Percentiles rank a stretch among this genome's conserved stretches.
phyloP scores from a whole-genome alignment of 2,797 vertebrate species.

The Acanthiza pusilla region DNA sequence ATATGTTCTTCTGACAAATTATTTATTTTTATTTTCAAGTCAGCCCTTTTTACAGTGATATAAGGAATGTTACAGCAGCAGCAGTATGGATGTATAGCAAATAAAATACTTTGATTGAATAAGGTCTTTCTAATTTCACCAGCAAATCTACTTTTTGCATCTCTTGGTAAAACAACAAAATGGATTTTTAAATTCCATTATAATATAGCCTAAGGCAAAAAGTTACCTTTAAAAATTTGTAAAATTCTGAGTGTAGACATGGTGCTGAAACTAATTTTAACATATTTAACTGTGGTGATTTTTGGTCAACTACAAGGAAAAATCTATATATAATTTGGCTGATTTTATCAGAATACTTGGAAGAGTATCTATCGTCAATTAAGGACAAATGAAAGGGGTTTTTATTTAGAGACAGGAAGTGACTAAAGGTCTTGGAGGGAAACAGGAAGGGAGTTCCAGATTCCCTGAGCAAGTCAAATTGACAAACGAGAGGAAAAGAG shows the following conservation, averaged over 20 bases:
- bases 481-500: background rate
- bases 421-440: conserved; percentile 47
- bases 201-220: background rate
- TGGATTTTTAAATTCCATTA: background rate
- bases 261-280: background rate
- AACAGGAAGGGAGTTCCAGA: conserved; percentile 55
- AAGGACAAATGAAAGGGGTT: background rate
- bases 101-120: background rate
- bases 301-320: background rate
- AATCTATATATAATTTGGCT: background rate
- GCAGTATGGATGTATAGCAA: background rate
- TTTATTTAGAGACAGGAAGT: conserved; percentile 53
- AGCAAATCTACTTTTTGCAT: background rate
- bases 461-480: background rate
- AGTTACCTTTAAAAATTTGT: background rate
- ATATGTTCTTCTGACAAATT: background rate
- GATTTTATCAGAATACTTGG: conserved; percentile 25
- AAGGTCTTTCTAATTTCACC: background rate
- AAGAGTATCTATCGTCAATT: background rate
- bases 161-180: background rate
- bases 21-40: background rate
- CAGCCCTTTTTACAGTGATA: background rate
- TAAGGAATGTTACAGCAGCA: background rate
- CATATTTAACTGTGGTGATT: background rate
- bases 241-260: background rate